phyloP scores from a whole-genome alignment of 2,888 invertebrate species.

The Ceraclea dissimilis region DNA sequence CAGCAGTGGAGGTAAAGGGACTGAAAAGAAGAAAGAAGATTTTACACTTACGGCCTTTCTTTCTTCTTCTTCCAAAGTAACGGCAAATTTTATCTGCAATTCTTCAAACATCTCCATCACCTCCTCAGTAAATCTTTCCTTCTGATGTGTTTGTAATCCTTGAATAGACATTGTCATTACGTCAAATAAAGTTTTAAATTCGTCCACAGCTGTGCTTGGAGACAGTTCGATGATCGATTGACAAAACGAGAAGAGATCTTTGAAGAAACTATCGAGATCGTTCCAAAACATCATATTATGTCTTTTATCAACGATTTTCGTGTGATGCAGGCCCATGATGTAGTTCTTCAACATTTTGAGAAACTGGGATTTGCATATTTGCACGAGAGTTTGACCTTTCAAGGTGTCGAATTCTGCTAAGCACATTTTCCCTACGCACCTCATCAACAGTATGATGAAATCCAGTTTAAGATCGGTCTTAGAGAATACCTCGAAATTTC shows the following conservation, averaged over 20 bases:
- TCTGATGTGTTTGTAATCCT: not conserved
- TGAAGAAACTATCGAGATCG: not conserved
- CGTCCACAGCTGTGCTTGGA: conserved; percentile 7
- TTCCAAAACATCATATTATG: conserved; percentile 10
- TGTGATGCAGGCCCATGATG: not conserved
- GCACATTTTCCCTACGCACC: conserved; percentile 4
- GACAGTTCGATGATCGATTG: not conserved
- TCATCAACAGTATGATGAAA: conserved; percentile 1
- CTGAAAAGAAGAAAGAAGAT: too few species aligned
- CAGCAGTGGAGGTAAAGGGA: too few species aligned
- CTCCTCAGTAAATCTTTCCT: not conserved
- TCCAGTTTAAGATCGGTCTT: not conserved
- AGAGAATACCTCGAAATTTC: conserved; percentile 5
- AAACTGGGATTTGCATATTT: conserved; percentile 5
- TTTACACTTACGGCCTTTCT: conserved; percentile 1
- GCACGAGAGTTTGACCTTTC: conserved; percentile 1
- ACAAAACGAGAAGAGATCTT: not conserved
- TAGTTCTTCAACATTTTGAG: conserved; percentile 2
- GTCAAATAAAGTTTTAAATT: not conserved
- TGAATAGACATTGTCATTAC: not conserved
- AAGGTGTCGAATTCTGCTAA: not conserved
- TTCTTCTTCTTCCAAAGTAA: not conserved
- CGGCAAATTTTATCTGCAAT: not conserved
- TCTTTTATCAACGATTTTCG: not conserved
- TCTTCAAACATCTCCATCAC: not conserved